A percentile compares a stretch with the other conserved stretches of the same genome.
phyloP scores from a whole-genome alignment of 2,888 invertebrate genomes.

The Apamea anceps region DNA sequence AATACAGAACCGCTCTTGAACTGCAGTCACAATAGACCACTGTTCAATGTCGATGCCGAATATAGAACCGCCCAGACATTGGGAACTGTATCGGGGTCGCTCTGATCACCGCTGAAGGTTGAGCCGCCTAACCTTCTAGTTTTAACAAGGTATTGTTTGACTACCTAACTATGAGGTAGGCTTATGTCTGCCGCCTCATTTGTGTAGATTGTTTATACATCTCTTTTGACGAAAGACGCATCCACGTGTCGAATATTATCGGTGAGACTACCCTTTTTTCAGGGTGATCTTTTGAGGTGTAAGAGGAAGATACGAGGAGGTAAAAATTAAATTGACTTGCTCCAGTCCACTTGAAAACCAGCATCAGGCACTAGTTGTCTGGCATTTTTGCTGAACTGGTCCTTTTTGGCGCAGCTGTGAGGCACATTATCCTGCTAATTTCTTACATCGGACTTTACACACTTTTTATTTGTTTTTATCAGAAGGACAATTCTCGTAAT shows the following conservation, averaged over 20 bases:
- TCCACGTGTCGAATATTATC: not conserved
- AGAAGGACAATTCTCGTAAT: too few relatives aligned
- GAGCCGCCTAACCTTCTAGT: slow-evolving; percentile 30
- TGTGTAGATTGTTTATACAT: not conserved
- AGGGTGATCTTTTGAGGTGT: too few relatives aligned
- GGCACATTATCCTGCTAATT: too few relatives aligned
- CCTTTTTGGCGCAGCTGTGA: too few relatives aligned
- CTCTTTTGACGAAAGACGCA: too few relatives aligned
- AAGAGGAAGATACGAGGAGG: too few relatives aligned
- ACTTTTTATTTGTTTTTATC: too few relatives aligned
- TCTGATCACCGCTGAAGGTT: slow-evolving; percentile 40
- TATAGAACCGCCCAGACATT: slow-evolving; percentile 45
- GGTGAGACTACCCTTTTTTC: not conserved
- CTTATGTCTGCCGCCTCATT: slow-evolving; percentile 1
- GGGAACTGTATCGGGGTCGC: slow-evolving; percentile 32
- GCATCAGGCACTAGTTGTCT: too few relatives aligned
- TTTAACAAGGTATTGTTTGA: slow-evolving; percentile 41
- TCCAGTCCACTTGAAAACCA: too few relatives aligned
- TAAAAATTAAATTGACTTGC: not conserved
- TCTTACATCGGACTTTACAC: too few relatives aligned
- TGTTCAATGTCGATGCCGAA: slow-evolving; percentile 37
- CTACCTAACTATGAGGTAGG: not conserved
- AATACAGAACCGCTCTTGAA: not conserved
- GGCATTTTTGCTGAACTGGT: not conserved
- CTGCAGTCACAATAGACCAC: slow-evolving; percentile 20